Percentiles rank a stretch among this genome's conserved stretches.
Conservation (phyloP, 1,140 invertebrate genomes). For the Listronotus bonariensis region DNA sequence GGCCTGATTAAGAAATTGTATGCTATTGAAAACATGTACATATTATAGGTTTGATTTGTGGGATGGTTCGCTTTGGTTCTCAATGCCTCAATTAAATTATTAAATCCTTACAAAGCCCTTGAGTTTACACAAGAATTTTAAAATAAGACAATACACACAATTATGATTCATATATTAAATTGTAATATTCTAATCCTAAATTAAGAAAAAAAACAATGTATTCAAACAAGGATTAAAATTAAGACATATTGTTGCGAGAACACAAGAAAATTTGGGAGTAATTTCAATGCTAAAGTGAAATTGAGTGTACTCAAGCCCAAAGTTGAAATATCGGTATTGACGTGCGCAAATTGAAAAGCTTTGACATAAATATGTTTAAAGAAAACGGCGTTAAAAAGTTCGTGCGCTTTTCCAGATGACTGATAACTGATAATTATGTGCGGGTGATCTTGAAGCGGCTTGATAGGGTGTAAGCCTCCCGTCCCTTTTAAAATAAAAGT, state of each 20-base stretch:
- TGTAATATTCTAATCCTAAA: no score
- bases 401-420: constrained; percentile 49
- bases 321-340: constrained; percentile 34
- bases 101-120: no score
- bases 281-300: constrained; percentile 29
- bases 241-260: constrained; percentile 1
- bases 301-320: constrained; percentile 41
- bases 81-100: no score
- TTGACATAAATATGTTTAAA: constrained; percentile 47
- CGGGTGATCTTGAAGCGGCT: constrained; percentile 54
- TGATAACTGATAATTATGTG: constrained; percentile 56
- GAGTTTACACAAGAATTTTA: no score
- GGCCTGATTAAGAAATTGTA: no score
- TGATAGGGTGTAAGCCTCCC: constrained; percentile 39
- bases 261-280: neutral
- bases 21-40: no score
- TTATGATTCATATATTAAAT: no score
- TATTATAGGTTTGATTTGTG: no score
- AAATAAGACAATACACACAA: no score
- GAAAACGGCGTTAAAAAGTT: constrained; percentile 52
- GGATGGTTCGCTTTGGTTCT: no score
- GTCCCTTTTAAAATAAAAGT: constrained; percentile 52
- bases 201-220: no score
- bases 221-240: constrained; percentile 6
- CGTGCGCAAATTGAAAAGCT: constrained; percentile 41